Evolutionary conservation across 37 sponge, comb jelly and placozoan genomes (phyloP).

Genomic region (Bolinopsis microptera): DNA sequence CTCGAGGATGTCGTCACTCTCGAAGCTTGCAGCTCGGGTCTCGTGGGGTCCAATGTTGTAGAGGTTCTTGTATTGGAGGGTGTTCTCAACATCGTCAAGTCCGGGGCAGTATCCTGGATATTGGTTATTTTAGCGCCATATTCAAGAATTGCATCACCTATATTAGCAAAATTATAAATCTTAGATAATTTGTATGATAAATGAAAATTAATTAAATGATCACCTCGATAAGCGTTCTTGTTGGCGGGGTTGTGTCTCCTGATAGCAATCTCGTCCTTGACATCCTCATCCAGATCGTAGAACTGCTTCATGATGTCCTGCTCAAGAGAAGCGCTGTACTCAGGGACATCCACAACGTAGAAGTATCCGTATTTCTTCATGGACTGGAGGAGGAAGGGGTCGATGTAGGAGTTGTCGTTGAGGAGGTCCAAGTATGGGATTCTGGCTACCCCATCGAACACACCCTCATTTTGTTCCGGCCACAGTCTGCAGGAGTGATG

Average conservation of each 20-base stretch:
- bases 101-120: slow-evolving; percentile 50
- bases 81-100: slow-evolving; percentile 47
- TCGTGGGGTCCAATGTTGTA: slow-evolving; percentile 54
- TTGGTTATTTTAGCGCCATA: neutral
- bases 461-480: neutral
- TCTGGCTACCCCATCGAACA: neutral
- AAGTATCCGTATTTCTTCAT: slow-evolving; percentile 23
- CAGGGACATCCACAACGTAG: slow-evolving; percentile 40
- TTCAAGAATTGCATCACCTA: neutral
- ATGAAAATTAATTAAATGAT: neutral
- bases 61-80: slow-evolving; percentile 62
- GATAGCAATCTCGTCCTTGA: slow-evolving; percentile 1
- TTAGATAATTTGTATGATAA: neutral
- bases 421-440: slow-evolving; percentile 20
- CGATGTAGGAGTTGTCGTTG: slow-evolving; percentile 1
- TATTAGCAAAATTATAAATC: neutral
- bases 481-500: neutral
- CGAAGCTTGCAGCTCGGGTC: neutral
- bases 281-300: slow-evolving; percentile 41
- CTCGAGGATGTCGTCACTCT: neutral
- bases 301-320: slow-evolving; percentile 2
- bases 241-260: slow-evolving; percentile 58
- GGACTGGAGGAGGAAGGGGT: neutral
- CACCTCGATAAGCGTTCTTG: slow-evolving; percentile 35
- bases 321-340: neutral